Base-by-base conservation (phyloP, 2,888 invertebrate species). In the Epistrophe grossulariae region DNA sequence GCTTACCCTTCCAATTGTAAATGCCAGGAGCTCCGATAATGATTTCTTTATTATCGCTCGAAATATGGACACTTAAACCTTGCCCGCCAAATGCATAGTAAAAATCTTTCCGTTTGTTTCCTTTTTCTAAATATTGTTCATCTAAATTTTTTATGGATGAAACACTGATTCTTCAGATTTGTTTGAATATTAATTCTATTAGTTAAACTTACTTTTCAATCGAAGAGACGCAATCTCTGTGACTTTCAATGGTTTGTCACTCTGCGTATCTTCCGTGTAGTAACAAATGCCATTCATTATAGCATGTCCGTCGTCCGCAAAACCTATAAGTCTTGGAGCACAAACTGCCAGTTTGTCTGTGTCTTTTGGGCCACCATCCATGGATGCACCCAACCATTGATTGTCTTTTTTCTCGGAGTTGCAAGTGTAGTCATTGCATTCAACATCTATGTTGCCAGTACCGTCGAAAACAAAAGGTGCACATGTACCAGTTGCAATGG, bases 381-480 rank as follows among this genome's bases (percentile, higher is more conserved):
- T 93, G 0, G 94, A 91, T 2, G 92, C 93, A 1, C 94, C 94
- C 43, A 94, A 90, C 94, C 94, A 94, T 43, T 94, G 93, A 52
- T 90, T 88, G 70, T 94, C 93, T 79, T 93, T 93, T 59, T 90
- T 91, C 78, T 93, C 91, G 24, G 91, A 91, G 60, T 92, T 91
- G 57, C 89, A 90, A 0, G 91, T 91, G 80, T 91, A 91, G 0
- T 91, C 91, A 57, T 80, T 74, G 77, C 80, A 24, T 90, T 90
- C 0, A 89, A 87, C 59, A 24, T 90, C 88, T 24, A 89, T 76
- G 79, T 93, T 92, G 66, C 94, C 93, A 4, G 89, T 88, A 0
- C 89, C 70, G 78, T 93, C 93, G 76, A 94, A 91, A 6, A 92
- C 88, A 60, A 92, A 92, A 6, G 92, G 92, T 60, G 84, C 88